These are phyloP conservation scores for Cyrtonyx montezumae DNA, from an alignment of 2,113 vertebrate species.

Conservation along the genomic window DNA sequence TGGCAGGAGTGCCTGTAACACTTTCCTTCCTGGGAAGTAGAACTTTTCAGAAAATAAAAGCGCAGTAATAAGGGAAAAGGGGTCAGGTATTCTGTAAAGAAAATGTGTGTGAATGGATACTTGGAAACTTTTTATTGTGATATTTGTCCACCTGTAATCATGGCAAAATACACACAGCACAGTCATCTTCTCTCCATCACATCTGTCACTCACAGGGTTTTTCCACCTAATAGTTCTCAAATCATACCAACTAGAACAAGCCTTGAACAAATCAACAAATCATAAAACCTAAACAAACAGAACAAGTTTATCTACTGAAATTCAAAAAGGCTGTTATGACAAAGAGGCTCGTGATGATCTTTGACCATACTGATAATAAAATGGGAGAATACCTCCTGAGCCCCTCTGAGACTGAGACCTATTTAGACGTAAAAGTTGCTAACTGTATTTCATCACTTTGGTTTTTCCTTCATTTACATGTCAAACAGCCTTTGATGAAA, in stretches of 20 bases:
- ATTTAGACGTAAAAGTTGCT: background rate
- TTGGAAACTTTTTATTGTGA: background rate
- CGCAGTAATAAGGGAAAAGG: background rate
- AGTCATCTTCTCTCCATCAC: background rate
- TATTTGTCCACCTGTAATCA: background rate
- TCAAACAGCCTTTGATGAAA: background rate
- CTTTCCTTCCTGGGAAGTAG: background rate
- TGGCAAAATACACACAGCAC: background rate
- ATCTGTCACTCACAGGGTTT: background rate
- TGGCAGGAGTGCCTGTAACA: conserved; percentile 38
- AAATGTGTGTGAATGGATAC: background rate
- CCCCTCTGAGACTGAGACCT: background rate
- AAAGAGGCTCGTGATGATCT: background rate
- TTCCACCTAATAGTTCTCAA: background rate
- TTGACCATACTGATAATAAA: background rate
- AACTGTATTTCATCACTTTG: background rate
- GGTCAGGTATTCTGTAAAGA: background rate
- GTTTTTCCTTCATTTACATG: background rate
- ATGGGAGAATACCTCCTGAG: background rate
- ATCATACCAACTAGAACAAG: background rate
- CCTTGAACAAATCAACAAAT: conserved; percentile 22
- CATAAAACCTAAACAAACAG: background rate
- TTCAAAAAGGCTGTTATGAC: background rate
- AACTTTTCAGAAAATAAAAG: conserved; percentile 44
- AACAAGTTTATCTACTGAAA: background rate